Evolutionary conservation across 2,797 vertebrate genomes (phyloP).

Genomic region (Scleropages formosus): DNA sequence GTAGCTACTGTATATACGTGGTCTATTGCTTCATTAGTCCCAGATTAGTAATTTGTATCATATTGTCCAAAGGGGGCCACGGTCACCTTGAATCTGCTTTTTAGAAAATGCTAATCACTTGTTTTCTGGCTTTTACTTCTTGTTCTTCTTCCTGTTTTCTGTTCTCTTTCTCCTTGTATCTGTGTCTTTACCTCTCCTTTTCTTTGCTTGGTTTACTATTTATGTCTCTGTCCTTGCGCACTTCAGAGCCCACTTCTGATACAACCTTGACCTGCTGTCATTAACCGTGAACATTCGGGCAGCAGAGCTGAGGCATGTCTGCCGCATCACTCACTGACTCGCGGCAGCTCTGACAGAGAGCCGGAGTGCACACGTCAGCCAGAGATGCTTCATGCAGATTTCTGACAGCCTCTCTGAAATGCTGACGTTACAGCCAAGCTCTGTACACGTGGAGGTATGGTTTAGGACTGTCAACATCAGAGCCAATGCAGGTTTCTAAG

Average conservation of each 20-base stretch:
- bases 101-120: not conserved
- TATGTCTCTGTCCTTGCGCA: not conserved
- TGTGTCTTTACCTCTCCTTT: not conserved
- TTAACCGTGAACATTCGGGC: not conserved
- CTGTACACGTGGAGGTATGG: not conserved
- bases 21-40: slow-evolving; percentile 1
- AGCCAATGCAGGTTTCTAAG: not conserved
- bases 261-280: slow-evolving; percentile 22
- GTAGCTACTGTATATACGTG: not conserved
- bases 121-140: not conserved
- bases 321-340: not conserved
- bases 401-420: not conserved
- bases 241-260: not conserved
- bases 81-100: not conserved
- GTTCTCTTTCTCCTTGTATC: not conserved
- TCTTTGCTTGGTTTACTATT: not conserved
- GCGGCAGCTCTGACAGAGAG: not conserved
- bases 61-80: not conserved
- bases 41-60: not conserved
- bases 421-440: not conserved
- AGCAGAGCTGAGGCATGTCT: not conserved
- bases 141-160: not conserved
- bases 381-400: not conserved
- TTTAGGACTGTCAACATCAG: not conserved
- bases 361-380: not conserved